Percentiles rank a stretch among this genome's conserved stretches.
Conservation (phyloP, 1,140 invertebrate species). For the Drosophila trapezifrons region DNA sequence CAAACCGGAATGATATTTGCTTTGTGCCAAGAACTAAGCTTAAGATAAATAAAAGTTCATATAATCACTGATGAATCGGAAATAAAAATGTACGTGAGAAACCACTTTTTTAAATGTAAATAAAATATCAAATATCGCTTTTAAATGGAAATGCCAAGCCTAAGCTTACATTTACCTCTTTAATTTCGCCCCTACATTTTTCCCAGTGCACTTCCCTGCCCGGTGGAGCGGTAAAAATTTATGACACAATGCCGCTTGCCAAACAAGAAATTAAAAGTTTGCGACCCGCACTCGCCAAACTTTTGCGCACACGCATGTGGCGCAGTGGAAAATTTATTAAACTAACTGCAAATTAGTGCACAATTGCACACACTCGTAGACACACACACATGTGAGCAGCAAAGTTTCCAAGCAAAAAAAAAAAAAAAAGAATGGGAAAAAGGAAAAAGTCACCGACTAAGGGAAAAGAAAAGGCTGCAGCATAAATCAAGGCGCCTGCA, state of each 20-base stretch:
- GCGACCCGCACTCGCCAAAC: slow-evolving; percentile 63
- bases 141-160: no score
- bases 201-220: slow-evolving; percentile 3
- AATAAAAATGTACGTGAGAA: no score
- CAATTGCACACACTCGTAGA: slow-evolving; percentile 46
- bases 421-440: background rate
- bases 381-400: slow-evolving; percentile 43
- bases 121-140: no score
- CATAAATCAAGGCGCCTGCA: slow-evolving; percentile 67
- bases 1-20: no score
- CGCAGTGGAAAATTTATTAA: slow-evolving; percentile 73
- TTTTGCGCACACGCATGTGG: slow-evolving; percentile 69
- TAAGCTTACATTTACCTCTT: background rate
- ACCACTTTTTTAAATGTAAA: no score
- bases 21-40: no score
- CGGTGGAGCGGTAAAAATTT: slow-evolving; percentile 61
- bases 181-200: background rate
- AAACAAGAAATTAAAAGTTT: slow-evolving; percentile 80
- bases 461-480: slow-evolving; percentile 50
- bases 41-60: no score
- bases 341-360: slow-evolving; percentile 77
- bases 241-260: slow-evolving; percentile 65
- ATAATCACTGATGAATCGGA: no score
- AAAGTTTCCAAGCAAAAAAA: slow-evolving; percentile 15
- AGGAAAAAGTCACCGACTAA: slow-evolving; percentile 23